Percentiles rank a stretch among this genome's conserved stretches.
Evolutionary conservation across 2,797 vertebrate species (phyloP).

Genomic region (Chromobotia macracanthus): DNA sequence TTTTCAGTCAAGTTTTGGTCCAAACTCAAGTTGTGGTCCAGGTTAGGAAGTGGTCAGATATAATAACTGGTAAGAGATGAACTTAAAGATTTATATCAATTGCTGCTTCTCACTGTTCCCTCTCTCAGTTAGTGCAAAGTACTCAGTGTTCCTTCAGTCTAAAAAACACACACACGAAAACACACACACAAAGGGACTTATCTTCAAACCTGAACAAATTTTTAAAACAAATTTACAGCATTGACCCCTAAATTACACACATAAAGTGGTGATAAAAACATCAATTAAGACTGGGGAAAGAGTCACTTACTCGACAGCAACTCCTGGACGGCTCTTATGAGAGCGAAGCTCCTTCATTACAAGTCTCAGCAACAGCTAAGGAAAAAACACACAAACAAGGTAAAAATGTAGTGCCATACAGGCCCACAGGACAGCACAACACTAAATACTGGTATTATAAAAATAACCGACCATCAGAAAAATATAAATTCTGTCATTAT

Average conservation of each 20-base stretch:
- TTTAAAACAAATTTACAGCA: not conserved
- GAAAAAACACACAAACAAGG: slow-evolving; percentile 14
- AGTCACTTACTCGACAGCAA: slow-evolving; percentile 71
- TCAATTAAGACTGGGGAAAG: not conserved
- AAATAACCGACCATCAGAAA: not conserved
- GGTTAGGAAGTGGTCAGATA: slow-evolving; percentile 42
- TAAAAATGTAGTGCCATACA: slow-evolving; percentile 1
- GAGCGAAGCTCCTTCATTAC: slow-evolving; percentile 73
- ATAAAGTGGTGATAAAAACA: not conserved
- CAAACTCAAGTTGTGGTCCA: slow-evolving; percentile 31
- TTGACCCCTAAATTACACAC: not conserved
- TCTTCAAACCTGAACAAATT: not conserved
- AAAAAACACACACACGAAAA: slow-evolving; percentile 17
- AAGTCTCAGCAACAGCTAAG: slow-evolving; percentile 73
- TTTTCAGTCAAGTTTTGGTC: slow-evolving; percentile 36
- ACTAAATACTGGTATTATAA: not conserved
- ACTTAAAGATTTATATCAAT: not conserved
- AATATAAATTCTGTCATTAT: no score
- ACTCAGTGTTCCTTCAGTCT: slow-evolving; percentile 78
- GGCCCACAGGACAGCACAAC: not conserved
- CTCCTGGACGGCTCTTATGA: slow-evolving; percentile 64
- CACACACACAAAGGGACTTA: not conserved
- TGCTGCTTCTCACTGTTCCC: not conserved
- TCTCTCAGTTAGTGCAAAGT: slow-evolving; percentile 54
- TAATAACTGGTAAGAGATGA: not conserved